Evolutionary conservation across 2,113 vertebrate genomes (phyloP), one percentile per base, ranked within the genome.

Genomic region (Pogona vitticeps): DNA sequence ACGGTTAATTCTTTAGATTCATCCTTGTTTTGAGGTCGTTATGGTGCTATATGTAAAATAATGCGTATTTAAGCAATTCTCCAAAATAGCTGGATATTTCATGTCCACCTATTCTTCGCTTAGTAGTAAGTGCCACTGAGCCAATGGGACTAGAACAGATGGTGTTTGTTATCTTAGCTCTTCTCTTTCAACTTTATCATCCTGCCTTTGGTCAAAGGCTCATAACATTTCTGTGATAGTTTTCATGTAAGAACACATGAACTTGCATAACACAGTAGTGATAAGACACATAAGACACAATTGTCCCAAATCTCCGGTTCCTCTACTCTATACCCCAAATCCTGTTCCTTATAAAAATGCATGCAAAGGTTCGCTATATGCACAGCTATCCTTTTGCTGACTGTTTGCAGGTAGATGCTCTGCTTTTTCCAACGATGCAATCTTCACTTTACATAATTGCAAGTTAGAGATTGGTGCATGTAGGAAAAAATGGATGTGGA

Each of bases 131-230:
- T 84, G 71, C 82, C 82, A 63, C 18, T 75, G 71, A 63, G 71
- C 56, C 71, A 84, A 40, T 63, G 71, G 71, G 82, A 84, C 33
- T 61, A 75, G 56, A 84, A 75, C 71, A 84, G 82, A 84, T 84
- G 82, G 82, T 75, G 28, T 40, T 38, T 75, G 28, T 40, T 38
- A 6, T 14, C 75, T 75, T 75, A 75, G 71, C 28, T 42, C 42
- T 84, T 84, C 56, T 71, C 68, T 83, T 83, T 83, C 70, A 61
- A 59, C 68, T 83, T 73, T 83, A 68, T 75, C 70, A 84, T 61
- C n/a, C 56, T 84, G 82, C 71, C 82, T 75, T 58, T 31, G 21
- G 17, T 75, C 75, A 38, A 84, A 75, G 17, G 26, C 56, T n/a
- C 40, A 61, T 75, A 84, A 61, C 7, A 59, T n/a, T 75, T 61